phyloP scores from a whole-genome alignment of 2,888 invertebrate species.

The Odontomyia ornata region DNA sequence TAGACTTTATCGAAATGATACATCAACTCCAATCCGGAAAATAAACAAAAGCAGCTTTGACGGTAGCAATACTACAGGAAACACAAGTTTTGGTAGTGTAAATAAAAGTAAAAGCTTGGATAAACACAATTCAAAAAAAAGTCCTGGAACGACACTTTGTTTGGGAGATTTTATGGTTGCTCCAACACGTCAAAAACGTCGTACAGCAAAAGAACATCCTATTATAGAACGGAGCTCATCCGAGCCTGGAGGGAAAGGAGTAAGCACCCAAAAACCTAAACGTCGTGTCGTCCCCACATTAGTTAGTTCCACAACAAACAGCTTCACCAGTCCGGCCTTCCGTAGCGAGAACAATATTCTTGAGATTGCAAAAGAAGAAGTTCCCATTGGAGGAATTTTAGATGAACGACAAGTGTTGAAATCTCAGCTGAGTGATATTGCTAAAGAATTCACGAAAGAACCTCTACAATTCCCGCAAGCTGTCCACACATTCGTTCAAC shows the following conservation, averaged over 20 bases:
- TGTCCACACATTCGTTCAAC: neutral
- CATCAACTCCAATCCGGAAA: slow-evolving; percentile 45
- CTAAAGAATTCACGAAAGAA: slow-evolving; percentile 56
- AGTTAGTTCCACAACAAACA: slow-evolving; percentile 9
- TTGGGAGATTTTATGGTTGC: slow-evolving; percentile 60
- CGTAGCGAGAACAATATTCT: slow-evolving; percentile 62
- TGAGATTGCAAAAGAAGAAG: slow-evolving; percentile 57
- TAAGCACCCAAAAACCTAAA: slow-evolving; percentile 55
- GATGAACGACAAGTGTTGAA: slow-evolving; percentile 59
- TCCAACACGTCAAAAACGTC: slow-evolving; percentile 53
- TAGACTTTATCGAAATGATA: slow-evolving; percentile 21
- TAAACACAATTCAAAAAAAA: slow-evolving; percentile 44
- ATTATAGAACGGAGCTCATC: slow-evolving; percentile 15
- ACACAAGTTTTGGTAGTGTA: slow-evolving; percentile 6
- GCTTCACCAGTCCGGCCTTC: slow-evolving; percentile 57
- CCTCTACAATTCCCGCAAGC: slow-evolving; percentile 41
- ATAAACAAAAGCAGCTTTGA: slow-evolving; percentile 24
- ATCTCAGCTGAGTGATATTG: slow-evolving; percentile 56
- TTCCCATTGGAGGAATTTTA: slow-evolving; percentile 56
- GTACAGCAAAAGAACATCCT: slow-evolving; percentile 45
- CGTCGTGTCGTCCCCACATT: slow-evolving; percentile 61
- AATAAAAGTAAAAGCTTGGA: slow-evolving; percentile 45
- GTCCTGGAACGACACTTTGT: slow-evolving; percentile 55
- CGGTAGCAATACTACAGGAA: neutral
- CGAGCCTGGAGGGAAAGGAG: slow-evolving; percentile 35